Conservation (phyloP, 2,113 vertebrate genomes). For the Phalacrocorax aristotelis region DNA sequence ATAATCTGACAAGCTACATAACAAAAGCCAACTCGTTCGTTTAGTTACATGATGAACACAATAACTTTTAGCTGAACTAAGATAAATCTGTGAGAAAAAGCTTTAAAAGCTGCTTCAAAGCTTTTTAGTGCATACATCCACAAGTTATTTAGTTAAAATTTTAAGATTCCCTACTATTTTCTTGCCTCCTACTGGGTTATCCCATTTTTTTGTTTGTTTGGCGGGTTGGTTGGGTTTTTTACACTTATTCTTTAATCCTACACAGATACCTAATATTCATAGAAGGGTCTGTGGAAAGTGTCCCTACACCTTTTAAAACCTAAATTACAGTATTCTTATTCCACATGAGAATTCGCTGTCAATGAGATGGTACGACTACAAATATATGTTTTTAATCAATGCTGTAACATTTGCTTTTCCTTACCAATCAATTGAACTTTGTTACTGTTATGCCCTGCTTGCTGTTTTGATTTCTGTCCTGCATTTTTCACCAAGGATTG, state of each 20-base stretch:
- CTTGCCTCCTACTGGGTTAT: not conserved
- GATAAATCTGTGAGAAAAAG: not conserved
- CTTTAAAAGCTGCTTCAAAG: not conserved
- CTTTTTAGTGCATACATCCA: not conserved
- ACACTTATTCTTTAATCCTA: not conserved
- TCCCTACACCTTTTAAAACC: not conserved
- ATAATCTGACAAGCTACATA: not conserved
- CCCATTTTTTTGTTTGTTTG: not conserved
- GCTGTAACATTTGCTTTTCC: not conserved
- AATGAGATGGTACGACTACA: not conserved
- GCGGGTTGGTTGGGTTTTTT: not conserved
- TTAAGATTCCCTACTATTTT: not conserved
- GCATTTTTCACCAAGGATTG: conserved; percentile 38
- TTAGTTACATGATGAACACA: not conserved
- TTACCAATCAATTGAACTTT: not conserved
- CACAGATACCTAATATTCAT: not conserved
- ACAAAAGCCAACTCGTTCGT: not conserved
- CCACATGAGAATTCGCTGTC: not conserved
- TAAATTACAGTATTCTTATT: not conserved
- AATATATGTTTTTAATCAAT: not conserved
- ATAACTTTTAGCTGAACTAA: not conserved
- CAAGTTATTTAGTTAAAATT: not conserved
- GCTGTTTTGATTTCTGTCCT: conserved; percentile 1
- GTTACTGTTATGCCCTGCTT: not conserved
- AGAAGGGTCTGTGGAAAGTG: not conserved